Evolutionary conservation across 2,113 vertebrate species (phyloP), one percentile per base, ranked within the genome.

Genomic region (Oreochromis niloticus): DNA sequence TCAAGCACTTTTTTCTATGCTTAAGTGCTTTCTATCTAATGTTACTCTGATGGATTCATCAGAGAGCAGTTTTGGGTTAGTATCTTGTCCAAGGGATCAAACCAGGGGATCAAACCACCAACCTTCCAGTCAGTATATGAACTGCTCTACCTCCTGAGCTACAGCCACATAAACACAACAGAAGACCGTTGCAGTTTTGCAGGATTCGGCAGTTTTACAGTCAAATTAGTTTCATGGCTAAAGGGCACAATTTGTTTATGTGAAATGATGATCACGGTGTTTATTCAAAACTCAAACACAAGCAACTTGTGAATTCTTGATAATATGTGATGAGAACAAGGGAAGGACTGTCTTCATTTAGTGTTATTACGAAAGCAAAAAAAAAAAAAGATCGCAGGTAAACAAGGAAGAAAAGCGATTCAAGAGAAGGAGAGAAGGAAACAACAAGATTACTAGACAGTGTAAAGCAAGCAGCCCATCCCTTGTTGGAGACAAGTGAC

Each of bases 401-500:
- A 83, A 81, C n/a, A 54, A 54, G 27, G 8, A 56, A 5, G 8
- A 46, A 54, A 82, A 55, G n/a, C 57, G 7, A 82, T 71, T 81
- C 11, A 12, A 41, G 4, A 57, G 32, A 36, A 75, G 54, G 63
- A 63, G 41, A 9, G 24, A 61, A 61, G 39, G 22, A 83, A 81
- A 54, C 9, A 57, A 83, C 14, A 56, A 81, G 14, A 84, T 52
- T 32, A 10, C 6, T 46, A 57, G 32, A 90, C 9, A 79, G 46
- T 3, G 4, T 50, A 16, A 59, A 34, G 84, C 24, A 92, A 30
- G 52, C 10, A 57, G 85, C 94, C 92, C 83, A 83, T 89, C 92
- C 93, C 81, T 80, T 68, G 54, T 17, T 82, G 10, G 12, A 79
- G 89, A 82, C 92, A 91, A 80, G 89, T 9, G 91, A 95, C 94